Conservation (phyloP, 1,140 invertebrate species). For the Pissodes strobi region DNA sequence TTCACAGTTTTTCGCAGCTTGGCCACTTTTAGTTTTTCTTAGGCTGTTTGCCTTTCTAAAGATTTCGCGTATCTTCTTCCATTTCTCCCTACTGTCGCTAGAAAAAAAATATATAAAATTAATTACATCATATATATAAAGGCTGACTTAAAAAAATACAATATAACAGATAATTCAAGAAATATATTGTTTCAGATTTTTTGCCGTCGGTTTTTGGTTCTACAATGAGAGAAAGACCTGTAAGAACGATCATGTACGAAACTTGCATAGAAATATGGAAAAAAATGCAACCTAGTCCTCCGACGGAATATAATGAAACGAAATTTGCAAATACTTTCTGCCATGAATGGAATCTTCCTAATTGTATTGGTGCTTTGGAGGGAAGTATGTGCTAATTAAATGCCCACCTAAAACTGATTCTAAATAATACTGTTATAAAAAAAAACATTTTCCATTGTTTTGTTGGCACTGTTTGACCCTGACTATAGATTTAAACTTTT, state of each 20-base stretch:
- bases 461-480: too few relatives aligned
- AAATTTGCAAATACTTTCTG: conserved; percentile 43
- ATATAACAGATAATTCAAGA: too few relatives aligned
- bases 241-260: conserved; percentile 27
- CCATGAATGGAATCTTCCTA: too few relatives aligned
- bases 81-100: not conserved
- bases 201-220: conserved; percentile 24
- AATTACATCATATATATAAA: not conserved
- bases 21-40: conserved; percentile 9
- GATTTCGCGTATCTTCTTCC: not conserved
- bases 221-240: conserved; percentile 30
- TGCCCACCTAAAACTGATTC: conserved; percentile 51
- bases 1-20: not conserved
- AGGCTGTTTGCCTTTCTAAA: conserved; percentile 1
- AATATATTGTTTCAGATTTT: conserved; percentile 12
- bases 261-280: conserved; percentile 27
- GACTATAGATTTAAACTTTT: conserved; percentile 57
- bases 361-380: conserved; percentile 59
- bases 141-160: too few relatives aligned
- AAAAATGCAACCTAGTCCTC: conserved; percentile 14
- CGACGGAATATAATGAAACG: conserved; percentile 13
- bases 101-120: not conserved
- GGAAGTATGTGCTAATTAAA: conserved; percentile 55
- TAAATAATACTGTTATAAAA: too few relatives aligned
- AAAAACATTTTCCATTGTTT: too few relatives aligned